phyloP scores from a whole-genome alignment of 2,797 vertebrate genomes.

The Miichthys miiuy region DNA sequence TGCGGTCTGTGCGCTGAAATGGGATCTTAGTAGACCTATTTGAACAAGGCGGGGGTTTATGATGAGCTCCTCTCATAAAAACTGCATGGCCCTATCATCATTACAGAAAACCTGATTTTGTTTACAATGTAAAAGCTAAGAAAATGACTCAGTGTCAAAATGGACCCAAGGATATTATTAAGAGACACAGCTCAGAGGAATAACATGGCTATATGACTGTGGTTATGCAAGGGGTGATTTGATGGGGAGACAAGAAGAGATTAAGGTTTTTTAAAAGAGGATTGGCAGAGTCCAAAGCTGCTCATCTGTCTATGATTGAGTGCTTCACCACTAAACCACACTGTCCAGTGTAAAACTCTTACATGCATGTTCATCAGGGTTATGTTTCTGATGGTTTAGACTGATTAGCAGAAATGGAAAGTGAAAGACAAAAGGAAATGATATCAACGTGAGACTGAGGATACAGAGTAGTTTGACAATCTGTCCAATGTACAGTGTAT shows the following conservation, averaged over 20 bases:
- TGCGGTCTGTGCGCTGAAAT: constrained; percentile 64
- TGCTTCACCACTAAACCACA: constrained; percentile 4
- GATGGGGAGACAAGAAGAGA: constrained; percentile 27
- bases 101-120: constrained; percentile 55
- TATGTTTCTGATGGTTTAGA: constrained; percentile 8
- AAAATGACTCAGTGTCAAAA: constrained; percentile 43
- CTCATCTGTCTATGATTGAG: constrained; percentile 12
- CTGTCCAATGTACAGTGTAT: not conserved
- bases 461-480: not conserved
- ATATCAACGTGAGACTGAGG: not conserved
- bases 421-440: not conserved
- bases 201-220: constrained; percentile 53
- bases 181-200: constrained; percentile 18
- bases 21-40: constrained; percentile 55
- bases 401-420: constrained; percentile 12
- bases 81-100: constrained; percentile 23
- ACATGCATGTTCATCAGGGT: constrained; percentile 12
- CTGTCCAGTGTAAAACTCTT: constrained; percentile 1
- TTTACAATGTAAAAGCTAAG: constrained; percentile 58
- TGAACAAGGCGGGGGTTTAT: constrained; percentile 53
- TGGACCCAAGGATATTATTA: constrained; percentile 52
- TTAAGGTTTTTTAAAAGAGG: constrained; percentile 13
- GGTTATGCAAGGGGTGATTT: constrained; percentile 31
- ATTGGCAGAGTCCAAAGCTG: constrained; percentile 2
- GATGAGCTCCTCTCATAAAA: constrained; percentile 38